Base-by-base conservation (phyloP, 92 coral and sea anemone species). In the Pocillopora meandrina region DNA sequence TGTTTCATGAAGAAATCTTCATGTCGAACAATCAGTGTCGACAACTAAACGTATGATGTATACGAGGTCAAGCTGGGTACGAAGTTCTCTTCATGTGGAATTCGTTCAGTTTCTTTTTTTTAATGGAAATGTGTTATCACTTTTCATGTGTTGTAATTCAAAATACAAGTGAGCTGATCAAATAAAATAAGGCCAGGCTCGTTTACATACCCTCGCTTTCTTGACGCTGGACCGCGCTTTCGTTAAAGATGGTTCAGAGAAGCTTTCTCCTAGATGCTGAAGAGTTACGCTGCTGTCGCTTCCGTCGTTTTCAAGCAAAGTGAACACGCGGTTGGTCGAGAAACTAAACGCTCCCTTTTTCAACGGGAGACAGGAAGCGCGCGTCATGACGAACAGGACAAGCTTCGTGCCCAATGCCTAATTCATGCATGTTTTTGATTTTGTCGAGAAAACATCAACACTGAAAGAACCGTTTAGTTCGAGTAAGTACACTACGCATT, bases 381-480 rank as follows among this genome's bases (percentile, higher is more conserved):
- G 74, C 9, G 79, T 73, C 86, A 83, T 83, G 62, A 10, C 74
- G 11, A 19, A 26, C 17, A 12, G 42, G 31, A 60, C 56, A 64
- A 26, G n/a, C 26, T 47, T 52, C 55, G 72, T 42, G 52, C 52
- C 35, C 63, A 73, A 75, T 72, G 33, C 65, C 60, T 83, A 83
- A 83, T 73, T 83, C 75, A 81, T 81, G 75, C 85, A 81, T 81
- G 85, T 81, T 81, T 81, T 58, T 61, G 18, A 66, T 55, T 79
- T 72, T 36, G 65, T 74, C 63, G 63, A 73, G 31, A 78, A 36
- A 74, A 47, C 70, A 52, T 49, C 76, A 58, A 70, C 35, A 35
- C 16, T 17, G 49, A 65, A 59, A 65, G 20, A 21, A 17, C 21
- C 73, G 58, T 79, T 79, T 79, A 64, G 35, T 9, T 64, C 36